Percentiles rank a stretch among this genome's conserved stretches.
phyloP scores from a whole-genome alignment of 2,113 vertebrate species.

The Rhinolophus ferrumequinum region DNA sequence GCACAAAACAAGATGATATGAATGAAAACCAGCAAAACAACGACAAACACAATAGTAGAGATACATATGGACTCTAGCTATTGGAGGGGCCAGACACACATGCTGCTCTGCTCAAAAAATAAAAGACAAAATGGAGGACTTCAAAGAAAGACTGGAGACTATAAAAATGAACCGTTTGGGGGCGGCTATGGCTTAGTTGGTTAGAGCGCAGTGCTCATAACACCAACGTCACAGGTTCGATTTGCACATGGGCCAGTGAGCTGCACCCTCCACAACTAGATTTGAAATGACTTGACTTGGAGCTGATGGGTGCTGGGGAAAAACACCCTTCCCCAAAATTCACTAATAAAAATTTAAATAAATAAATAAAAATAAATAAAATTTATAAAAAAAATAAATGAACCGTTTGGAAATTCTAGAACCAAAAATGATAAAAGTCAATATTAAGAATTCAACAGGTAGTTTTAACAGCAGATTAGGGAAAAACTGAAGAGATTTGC shows the following conservation, averaged over 20 bases:
- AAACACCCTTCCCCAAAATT: too few relatives aligned
- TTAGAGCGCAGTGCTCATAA: too few relatives aligned
- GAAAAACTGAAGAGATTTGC: background rate
- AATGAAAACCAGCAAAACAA: background rate
- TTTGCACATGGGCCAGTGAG: too few relatives aligned
- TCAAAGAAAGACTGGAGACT: conserved; percentile 1
- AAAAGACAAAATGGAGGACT: background rate
- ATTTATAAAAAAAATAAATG: background rate
- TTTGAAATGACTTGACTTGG: too few relatives aligned
- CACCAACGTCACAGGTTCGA: too few relatives aligned
- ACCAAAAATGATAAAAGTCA: conserved; percentile 13
- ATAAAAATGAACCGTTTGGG: background rate
- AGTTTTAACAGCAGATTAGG: background rate
- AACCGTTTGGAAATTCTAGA: background rate
- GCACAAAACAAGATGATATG: background rate
- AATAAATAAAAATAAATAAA: too few relatives aligned
- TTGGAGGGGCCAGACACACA: background rate
- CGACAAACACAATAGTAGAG: background rate
- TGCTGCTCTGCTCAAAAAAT: background rate
- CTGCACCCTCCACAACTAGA: too few relatives aligned
- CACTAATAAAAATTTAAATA: too few relatives aligned
- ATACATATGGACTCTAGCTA: background rate
- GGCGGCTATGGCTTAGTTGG: too few relatives aligned
- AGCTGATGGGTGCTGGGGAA: too few relatives aligned
- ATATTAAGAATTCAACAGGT: background rate